Evolutionary conservation across 2,888 invertebrate species (phyloP), one percentile per base, ranked within the genome.

Genomic region (Augochlorella aurata): DNA sequence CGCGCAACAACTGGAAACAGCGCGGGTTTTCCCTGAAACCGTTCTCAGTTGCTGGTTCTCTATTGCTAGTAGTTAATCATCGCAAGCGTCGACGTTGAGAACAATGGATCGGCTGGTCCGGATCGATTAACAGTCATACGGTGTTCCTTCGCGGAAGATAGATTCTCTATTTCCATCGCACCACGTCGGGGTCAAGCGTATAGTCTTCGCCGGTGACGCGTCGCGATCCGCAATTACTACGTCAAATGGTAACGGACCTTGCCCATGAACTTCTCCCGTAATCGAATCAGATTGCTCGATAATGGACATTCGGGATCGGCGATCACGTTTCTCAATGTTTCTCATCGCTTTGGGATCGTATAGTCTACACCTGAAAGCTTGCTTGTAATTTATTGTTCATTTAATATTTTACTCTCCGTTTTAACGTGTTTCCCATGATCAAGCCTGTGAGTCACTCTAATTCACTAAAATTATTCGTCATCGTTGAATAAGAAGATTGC

Each of bases 181-280:
- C 14, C 12, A n/a, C 50, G 18, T 7, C 24, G 8, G 10, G 49
- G 47, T 38, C 47, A 47, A 61, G 49, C 38, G 47, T 24, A n/a
- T 63, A 63, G 63, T 63, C 38, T 63, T 44, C 63, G 38, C 38
- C 38, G 38, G 38, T 63, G 63, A 38, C n/a, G 63, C 61, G 29
- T 0, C 38, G 9, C 50, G 44, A 29, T 66, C 21, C 5, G 10
- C 24, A 24, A 47, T 76, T 44, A 21, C 18, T 58, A 38, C 21
- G 71, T 66, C 38, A 61, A 29, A 65, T 58, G 24, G 24, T 79
- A 74, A 78, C 68, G 67, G 71, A 74, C 74, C 81, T 77, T 61
- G 77, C 29, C 74, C 72, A 12, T 77, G 77, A 82, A 85, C 69
- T 79, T 74, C 45, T 52, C 18, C 44, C 29, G 45, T 71, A 67